Evolutionary conservation across 2,888 invertebrate species (phyloP), one percentile per base, ranked within the genome.

Genomic region (Podabrus alpinus): DNA sequence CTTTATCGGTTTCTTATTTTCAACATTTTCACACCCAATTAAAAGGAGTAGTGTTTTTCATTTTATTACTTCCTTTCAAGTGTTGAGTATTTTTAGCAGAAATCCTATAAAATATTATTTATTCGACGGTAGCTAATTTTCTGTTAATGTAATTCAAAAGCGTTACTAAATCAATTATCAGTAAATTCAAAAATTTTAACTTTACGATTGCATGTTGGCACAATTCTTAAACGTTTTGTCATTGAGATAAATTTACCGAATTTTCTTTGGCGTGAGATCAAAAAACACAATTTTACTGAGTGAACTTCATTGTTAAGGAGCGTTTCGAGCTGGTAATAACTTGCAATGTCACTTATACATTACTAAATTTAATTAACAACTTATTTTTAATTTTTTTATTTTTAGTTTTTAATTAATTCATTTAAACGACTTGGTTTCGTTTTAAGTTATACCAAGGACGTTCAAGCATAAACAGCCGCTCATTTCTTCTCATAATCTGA

Each of bases 171-270:
- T 19, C 62, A 19, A 62, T 19, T 62, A 17, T 17, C 62, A n/a
- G 45, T n/a, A 45, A 45, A n/a, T 45, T 45, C n/a, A 45, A 73
- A 69, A 73, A 69, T 73, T 69, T 66, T 61, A 66, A 59, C 73
- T 69, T 60, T 69, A 73, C 66, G 73, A 73, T 73, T 73, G 64
- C 69, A 29, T 69, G 73, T 73, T 73, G 73, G 73, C 73, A 69
- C 73, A 59, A 69, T 69, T 73, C 66, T 69, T 73, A 73, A 73
- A 73, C 66, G 73, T 66, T 24, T 66, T 17, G 69, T 66, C 73
- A 73, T 73, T 73, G 69, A 73, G 73, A 73, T 73, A 73, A 73
- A 73, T 66, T 69, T 73, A 66, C 15, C 66, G 66, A 73, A 73
- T 73, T 73, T 66, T 69, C 21, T 66, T 73, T 73, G 73, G 73